Evolutionary conservation across 2,888 invertebrate genomes (phyloP), one percentile per base, ranked within the genome.

Genomic region (Heliconius sara): DNA sequence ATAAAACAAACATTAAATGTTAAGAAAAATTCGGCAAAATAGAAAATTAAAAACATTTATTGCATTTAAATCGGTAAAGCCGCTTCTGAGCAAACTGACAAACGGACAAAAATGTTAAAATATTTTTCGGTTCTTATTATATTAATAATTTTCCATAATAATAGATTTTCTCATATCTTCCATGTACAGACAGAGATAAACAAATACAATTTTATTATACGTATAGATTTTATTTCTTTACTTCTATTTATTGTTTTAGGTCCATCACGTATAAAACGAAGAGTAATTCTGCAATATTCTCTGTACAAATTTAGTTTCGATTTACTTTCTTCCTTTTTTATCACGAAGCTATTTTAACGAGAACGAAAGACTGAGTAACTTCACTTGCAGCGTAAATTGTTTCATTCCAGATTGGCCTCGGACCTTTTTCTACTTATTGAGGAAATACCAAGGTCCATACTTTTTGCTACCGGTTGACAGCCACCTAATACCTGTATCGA

Each of bases 381-480:
- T 73, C 73, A 60, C 60, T 82, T 65, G 43, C 66, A 47, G 63
- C 43, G 43, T 47, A 30, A 74, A 57, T 57, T 30, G 68, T 74
- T 74, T 68, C 68, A 79, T 79, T 79, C 78, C 74, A 63, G 74
- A 79, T 78, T 74, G 27, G 74, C 43, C 57, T 47, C 63, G 78
- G 57, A 43, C n/a, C 57, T 73, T 68, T 75, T 79, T 78, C 65
- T 68, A 3, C n/a, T 78, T 52, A 66, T 47, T 57, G 60, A 74
- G 74, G 78, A 78, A 74, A 78, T 78, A 74, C 68, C 74, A 79
- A 68, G 25, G 47, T 27, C 16, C n/a, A 25, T 19, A 67, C 3
- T 75, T 68, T 68, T 79, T 79, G 43, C 57, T 27, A 16, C 5
- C 16, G 34, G 66, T 67, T 66, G n/a, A n/a, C 63, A 74, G 22